Evolutionary conservation across 2,113 vertebrate genomes (phyloP).

Genomic region (Pycnonotus jocosus): DNA sequence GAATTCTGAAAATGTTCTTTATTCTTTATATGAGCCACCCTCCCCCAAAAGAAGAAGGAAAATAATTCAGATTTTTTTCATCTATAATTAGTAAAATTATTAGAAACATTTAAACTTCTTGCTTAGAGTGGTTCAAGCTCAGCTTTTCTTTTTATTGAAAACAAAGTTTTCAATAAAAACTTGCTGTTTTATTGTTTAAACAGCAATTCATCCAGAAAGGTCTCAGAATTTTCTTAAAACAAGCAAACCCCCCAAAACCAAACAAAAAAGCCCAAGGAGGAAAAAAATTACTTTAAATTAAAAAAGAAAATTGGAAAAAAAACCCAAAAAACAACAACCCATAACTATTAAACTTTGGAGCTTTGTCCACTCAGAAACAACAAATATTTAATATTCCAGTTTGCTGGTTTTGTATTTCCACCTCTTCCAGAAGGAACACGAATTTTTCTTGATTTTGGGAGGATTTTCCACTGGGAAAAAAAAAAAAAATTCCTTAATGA

Average conservation of each 20-base stretch:
- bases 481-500: neutral
- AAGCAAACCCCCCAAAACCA: neutral
- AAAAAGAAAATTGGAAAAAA: neutral
- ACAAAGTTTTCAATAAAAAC: no score
- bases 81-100: neutral
- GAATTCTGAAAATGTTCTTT: neutral
- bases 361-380: neutral
- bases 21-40: neutral
- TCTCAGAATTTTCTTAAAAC: neutral
- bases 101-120: neutral
- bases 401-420: neutral
- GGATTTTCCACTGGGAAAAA: neutral
- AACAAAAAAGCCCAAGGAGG: neutral
- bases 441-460: neutral
- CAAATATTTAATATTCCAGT: rapidly evolving
- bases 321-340: no score
- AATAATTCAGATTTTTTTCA: neutral
- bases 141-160: neutral
- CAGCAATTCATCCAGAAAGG: neutral
- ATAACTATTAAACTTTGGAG: neutral
- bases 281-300: neutral
- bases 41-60: neutral
- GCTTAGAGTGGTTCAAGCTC: neutral
- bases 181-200: neutral
- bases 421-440: neutral